These are phyloP conservation scores for Drosophila pandora DNA, from an alignment of 1,140 invertebrate species.

Conservation along the genomic window DNA sequence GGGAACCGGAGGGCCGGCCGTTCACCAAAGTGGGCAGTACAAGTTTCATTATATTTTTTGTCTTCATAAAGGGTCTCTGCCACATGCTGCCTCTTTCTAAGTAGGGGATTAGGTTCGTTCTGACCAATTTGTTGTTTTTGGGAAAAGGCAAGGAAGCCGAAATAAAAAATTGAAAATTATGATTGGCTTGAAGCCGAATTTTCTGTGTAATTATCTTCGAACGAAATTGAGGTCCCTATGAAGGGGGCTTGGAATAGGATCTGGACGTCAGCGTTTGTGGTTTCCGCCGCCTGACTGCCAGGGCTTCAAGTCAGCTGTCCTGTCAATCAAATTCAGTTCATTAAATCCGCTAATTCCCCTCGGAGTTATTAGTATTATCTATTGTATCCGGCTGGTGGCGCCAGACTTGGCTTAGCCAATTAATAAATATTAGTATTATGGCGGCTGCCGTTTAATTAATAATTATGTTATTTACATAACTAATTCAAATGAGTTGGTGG, in stretches of 20 bases:
- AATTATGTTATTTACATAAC: conserved; percentile 74
- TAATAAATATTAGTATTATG: conserved; percentile 63
- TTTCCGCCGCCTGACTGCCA: conserved; percentile 43
- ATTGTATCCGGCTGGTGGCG: conserved; percentile 10
- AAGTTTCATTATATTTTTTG: conserved; percentile 19
- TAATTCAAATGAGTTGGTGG: conserved; percentile 65
- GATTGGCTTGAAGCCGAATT: conserved; percentile 49
- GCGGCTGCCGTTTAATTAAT: conserved; percentile 61
- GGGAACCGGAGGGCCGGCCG: conserved; percentile 19
- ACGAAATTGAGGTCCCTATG: conserved; percentile 63
- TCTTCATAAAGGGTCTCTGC: conserved; percentile 13
- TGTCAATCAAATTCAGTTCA: conserved; percentile 43
- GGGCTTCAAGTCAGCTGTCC: conserved; percentile 23
- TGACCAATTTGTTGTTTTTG: conserved; percentile 24
- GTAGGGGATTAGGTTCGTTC: conserved; percentile 61
- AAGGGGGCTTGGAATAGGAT: conserved; percentile 15
- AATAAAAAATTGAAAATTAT: conserved; percentile 66
- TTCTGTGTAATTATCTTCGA: conserved; percentile 57
- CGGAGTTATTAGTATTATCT: neutral
- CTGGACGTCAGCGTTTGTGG: conserved; percentile 43
- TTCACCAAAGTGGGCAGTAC: conserved; percentile 26
- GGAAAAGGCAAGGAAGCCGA: conserved; percentile 19
- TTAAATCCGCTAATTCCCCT: conserved; percentile 21
- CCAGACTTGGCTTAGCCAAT: conserved; percentile 40
- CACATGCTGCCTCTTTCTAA: conserved; percentile 45